Evolutionary conservation across 2,888 invertebrate species (phyloP), one percentile per base, ranked within the genome.

Genomic region (Trissolcus japonicus): DNA sequence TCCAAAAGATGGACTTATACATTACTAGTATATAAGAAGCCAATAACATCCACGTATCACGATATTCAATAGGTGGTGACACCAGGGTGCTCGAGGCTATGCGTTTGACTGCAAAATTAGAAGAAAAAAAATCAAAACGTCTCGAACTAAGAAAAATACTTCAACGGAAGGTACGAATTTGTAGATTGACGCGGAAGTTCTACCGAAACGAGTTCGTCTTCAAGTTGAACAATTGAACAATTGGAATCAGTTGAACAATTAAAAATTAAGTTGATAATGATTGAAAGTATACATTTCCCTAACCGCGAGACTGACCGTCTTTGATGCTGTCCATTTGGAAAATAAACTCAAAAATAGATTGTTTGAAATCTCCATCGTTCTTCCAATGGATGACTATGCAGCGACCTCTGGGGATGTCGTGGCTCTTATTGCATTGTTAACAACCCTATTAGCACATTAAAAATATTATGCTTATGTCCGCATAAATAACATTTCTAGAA

Each of bases 371-470:
- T 60, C 59, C 6, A 79, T 80, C 17, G 43, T 81, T 13, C 65
- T 83, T 55, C 80, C 80, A n/a, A 67, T 82, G 53, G 81, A 81
- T 19, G 56, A 82, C 56, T 76, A 78, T 59, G 9, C 81, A 9
- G 77, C 79, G 19, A 80, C 82, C 7, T 50, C 72, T 16, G 76
- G 66, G 21, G 81, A 83, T 74, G 79, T 82, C 7, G 14, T n/a
- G 11, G 14, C 11, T 9, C n/a, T 66, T 11, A 56, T 56, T 13
- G 51, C 7, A n/a, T n/a, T n/a, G n/a, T n/a, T n/a, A 19, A 6
- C 0, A 9, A 41, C 21, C 17, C 17, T 25, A n/a, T 55, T 51
- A 43, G 59, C 25, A 4, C 25, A 25, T 4, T 6, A 25, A 4
- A 25, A 25, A n/a, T n/a, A 25, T 25, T 25, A 25, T 25, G 51